Conservation (phyloP, 2,113 vertebrate genomes). For the Pseudorasbora parva region DNA sequence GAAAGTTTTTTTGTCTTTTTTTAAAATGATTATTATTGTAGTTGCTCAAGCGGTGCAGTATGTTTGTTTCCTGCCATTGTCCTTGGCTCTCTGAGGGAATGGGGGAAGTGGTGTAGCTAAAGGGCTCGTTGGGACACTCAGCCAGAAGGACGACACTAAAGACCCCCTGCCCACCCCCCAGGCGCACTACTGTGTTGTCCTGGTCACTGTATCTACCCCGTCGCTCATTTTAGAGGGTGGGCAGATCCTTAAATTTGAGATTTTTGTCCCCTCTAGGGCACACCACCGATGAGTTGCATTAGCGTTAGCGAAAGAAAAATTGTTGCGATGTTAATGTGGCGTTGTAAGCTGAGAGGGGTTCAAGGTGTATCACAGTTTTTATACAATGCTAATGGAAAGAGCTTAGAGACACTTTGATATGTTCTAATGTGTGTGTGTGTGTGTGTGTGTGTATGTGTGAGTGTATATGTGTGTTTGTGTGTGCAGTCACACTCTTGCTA, state of each 20-base stretch:
- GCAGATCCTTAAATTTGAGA: conserved; percentile 19
- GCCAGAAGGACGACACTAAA: conserved; percentile 64
- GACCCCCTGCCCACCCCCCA: background rate
- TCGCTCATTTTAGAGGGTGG: conserved; percentile 14
- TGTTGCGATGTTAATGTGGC: conserved; percentile 23
- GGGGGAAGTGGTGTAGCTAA: conserved; percentile 47
- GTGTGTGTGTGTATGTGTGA: background rate
- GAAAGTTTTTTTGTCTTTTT: conserved; percentile 82
- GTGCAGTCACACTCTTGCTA: background rate
- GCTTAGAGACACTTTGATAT: conserved; percentile 35
- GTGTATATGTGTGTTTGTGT: background rate
- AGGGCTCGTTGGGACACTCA: conserved; percentile 59
- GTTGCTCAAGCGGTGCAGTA: conserved; percentile 81
- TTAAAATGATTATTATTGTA: conserved; percentile 75
- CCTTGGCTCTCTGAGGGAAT: conserved; percentile 72
- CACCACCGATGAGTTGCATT: conserved; percentile 55
- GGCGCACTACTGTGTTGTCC: conserved; percentile 44
- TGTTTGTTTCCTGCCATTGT: conserved; percentile 76
- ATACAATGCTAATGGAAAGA: conserved; percentile 3
- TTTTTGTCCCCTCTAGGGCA: conserved; percentile 50
- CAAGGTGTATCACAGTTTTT: conserved; percentile 19
- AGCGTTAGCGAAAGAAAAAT: conserved; percentile 8
- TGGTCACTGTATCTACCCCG: conserved; percentile 9
- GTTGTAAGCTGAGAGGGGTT: background rate
- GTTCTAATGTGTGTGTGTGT: background rate